These are phyloP conservation scores for Datnioides undecimradiatus DNA, from an alignment of 2,113 vertebrate genomes.

Conservation along the genomic window DNA sequence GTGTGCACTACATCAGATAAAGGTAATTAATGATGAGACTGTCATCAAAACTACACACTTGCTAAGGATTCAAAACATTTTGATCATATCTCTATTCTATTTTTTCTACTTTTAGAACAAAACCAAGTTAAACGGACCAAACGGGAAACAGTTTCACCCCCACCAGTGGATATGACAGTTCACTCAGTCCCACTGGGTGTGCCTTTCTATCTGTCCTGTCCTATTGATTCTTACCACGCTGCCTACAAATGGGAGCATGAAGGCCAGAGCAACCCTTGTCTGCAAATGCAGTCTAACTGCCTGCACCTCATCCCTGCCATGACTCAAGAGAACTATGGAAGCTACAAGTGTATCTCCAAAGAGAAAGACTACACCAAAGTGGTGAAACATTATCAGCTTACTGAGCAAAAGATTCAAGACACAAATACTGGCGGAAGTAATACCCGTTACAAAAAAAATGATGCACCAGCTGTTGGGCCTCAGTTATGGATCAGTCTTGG, in stretches of 20 bases:
- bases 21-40: slow-evolving; percentile 52
- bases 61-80: neutral
- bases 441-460: neutral
- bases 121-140: slow-evolving; percentile 38
- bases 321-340: slow-evolving; percentile 64
- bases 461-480: slow-evolving; percentile 8
- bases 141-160: slow-evolving; percentile 22
- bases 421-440: fast-evolving
- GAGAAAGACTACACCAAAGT: slow-evolving; percentile 75
- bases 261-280: slow-evolving; percentile 60
- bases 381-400: slow-evolving; percentile 69
- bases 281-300: slow-evolving; percentile 74
- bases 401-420: neutral
- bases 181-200: slow-evolving; percentile 62
- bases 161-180: neutral
- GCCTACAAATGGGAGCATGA: slow-evolving; percentile 79
- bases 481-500: slow-evolving; percentile 24
- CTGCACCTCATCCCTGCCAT: slow-evolving; percentile 81
- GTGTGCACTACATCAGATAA: slow-evolving; percentile 55
- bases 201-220: slow-evolving; percentile 84
- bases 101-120: slow-evolving; percentile 32
- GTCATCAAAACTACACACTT: neutral
- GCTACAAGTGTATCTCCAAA: slow-evolving; percentile 75
- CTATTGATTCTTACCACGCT: slow-evolving; percentile 84
- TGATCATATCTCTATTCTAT: neutral